Base-by-base conservation (phyloP, 2,113 vertebrate genomes). In the Bostrychus sinensis region DNA sequence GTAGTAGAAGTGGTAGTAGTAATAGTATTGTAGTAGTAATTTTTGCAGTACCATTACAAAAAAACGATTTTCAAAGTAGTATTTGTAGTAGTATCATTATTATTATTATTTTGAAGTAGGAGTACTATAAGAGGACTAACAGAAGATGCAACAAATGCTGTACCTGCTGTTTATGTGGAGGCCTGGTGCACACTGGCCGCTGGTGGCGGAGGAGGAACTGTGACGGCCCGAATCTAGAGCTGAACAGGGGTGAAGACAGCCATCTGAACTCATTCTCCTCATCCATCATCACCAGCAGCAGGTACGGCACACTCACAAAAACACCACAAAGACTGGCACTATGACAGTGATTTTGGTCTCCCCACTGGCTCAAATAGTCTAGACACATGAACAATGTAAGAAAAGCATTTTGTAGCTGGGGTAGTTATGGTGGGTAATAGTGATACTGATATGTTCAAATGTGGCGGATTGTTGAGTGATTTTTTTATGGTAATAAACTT, bases 161-260 rank as follows among this genome's bases (percentile, higher is more conserved):
- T 17, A 16, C 48, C 25, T 51, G 48, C 48, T 51, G 48, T n/a
- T 17, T 30, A 16, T 2, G 25, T 51, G 48, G 25, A 14, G 25
- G 25, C 25, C 26, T 51, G 48, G 48, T 51, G 48, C 48, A 51
- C 23, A 51, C 48, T 9, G 45, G 6, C 22, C 4, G 45, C 20
- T 16, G 45, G 43, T 12, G 46, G 46, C 11, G 12, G 20, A 25
- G 46, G 46, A 50, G 46, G 23, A 28, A 23, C 46, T 51, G 46
- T 51, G 46, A 51, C n/a, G 48, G 48, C 23, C 48, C 28, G 48
- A 51, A 51, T 9, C 23, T 51, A 23, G 26, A 7, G 28, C 25
- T 28, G 25, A 51, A 23, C 16, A 9, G 48, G 48, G 48, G 16
- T 17, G 14, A n/a, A n/a, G 25, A 28, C 25, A 51, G 23, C 48